These are phyloP conservation scores for Trachemys scripta DNA, from an alignment of 2,113 vertebrate species.

Conservation along the genomic window DNA sequence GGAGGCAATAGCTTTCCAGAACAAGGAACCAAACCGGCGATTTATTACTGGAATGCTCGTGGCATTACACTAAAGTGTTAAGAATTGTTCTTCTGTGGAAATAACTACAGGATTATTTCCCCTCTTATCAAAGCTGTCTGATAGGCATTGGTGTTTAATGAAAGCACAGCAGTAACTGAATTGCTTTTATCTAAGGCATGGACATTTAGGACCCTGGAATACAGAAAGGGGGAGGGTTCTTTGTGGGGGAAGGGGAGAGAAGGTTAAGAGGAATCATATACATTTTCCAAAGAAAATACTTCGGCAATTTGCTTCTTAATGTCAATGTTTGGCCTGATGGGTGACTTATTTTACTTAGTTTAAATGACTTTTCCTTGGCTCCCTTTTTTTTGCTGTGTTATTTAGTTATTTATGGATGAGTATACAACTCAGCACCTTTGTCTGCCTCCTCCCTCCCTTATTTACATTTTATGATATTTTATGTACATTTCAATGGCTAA, in stretches of 20 bases:
- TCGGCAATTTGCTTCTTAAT: not conserved
- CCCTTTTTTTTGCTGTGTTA: not conserved
- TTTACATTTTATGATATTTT: not conserved
- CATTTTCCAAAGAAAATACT: not conserved
- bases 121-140: not conserved
- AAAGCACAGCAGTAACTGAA: not conserved
- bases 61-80: not conserved
- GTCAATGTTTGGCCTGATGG: not conserved
- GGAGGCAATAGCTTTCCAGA: not conserved
- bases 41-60: not conserved
- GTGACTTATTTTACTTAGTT: not conserved
- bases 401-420: not conserved
- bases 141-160: not conserved
- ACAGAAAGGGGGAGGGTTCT: no score
- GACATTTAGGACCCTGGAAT: not conserved
- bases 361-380: not conserved
- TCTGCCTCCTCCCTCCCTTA: not conserved
- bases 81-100: not conserved
- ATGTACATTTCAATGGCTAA: not conserved
- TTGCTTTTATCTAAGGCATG: not conserved
- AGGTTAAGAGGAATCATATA: not conserved
- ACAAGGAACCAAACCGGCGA: not conserved
- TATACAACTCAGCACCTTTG: not conserved
- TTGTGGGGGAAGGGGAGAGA: not conserved
- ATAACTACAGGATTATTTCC: not conserved